Evolutionary conservation across 2,113 vertebrate species (phyloP), one percentile per base, ranked within the genome.

Genomic region (Eurypyga helias): DNA sequence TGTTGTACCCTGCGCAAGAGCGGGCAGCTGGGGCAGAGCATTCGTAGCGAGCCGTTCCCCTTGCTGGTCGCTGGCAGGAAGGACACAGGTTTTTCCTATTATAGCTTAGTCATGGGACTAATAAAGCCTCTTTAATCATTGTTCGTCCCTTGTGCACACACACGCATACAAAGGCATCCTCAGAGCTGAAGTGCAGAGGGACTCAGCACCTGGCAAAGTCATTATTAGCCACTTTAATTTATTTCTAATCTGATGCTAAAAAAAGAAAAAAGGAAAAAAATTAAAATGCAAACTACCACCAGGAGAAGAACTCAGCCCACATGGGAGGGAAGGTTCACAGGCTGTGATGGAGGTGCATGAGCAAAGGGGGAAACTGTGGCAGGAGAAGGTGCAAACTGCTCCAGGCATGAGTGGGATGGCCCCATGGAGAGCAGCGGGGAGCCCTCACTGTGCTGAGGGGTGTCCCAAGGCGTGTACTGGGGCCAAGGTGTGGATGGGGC

Each of bases 121-220:
- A 95, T 93, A 96, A 96, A 96, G 70, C 10, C 70, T 87, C 87
- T 96, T 92, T 91, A 93, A 94, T 96, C 79, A 86, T 80, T 88
- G 87, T 86, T 89, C 0, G 0, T 85, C 6, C 0, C 76, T 87
- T 64, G 69, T 70, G 58, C n/a, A 28, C 82, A 43, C 95, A 94
- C 93, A 95, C 1, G 0, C 71, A 86, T 51, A 96, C 87, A 89
- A 55, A 93, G 54, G 38, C 45, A 24, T 21, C 10, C 70, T 93
- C 62, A 19, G 91, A 80, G 66, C 70, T 87, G 2, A 57, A 83
- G 84, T n/a, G 70, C 82, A 80, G 87, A 45, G 71, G 66, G 75
- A 93, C 66, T 8, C 33, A 49, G 70, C 95, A 96, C 89, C 95
- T 95, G 94, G 87, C 58, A 64, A 96, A 96, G 57, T 62, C 87